Evolutionary conservation across 2,113 vertebrate genomes (phyloP).

Genomic region (Gulo gulo): DNA sequence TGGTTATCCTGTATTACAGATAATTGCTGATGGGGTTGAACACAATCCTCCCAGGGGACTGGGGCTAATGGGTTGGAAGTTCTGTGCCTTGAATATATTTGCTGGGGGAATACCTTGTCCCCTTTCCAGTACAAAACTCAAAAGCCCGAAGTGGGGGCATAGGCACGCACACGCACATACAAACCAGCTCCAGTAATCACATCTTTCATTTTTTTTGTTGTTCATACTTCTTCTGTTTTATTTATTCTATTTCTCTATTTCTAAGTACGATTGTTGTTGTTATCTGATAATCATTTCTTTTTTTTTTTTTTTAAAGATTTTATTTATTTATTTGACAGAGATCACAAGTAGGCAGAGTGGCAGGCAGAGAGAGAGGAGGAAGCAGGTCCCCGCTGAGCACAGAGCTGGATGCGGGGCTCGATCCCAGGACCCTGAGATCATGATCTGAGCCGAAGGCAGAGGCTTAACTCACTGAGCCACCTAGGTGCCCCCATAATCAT

Average conservation of each 20-base stretch:
- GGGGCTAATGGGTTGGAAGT: slow-evolving; percentile 81
- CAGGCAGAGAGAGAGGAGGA: too few relatives aligned
- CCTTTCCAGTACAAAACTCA: background rate
- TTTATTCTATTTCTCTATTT: background rate
- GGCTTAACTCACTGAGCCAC: too few relatives aligned
- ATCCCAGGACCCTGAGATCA: too few relatives aligned
- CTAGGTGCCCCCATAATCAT: background rate
- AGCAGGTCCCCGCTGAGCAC: too few relatives aligned
- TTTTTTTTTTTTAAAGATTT: too few relatives aligned
- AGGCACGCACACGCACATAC: too few relatives aligned
- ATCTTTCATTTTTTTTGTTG: background rate
- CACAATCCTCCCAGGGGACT: slow-evolving; percentile 87
- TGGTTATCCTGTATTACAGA: slow-evolving; percentile 90
- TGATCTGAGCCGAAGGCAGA: too few relatives aligned
- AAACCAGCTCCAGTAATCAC: background rate
- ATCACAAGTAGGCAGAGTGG: too few relatives aligned
- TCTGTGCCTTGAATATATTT: slow-evolving; percentile 75
- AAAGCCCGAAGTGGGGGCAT: background rate
- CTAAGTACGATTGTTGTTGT: background rate
- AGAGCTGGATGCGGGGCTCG: too few relatives aligned
- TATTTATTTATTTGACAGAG: too few relatives aligned
- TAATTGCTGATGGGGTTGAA: slow-evolving; percentile 92
- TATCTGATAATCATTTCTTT: background rate
- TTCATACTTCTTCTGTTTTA: background rate
- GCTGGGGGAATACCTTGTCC: background rate